Conservation (phyloP, 2,113 vertebrate species). For the Barbus barbus region DNA sequence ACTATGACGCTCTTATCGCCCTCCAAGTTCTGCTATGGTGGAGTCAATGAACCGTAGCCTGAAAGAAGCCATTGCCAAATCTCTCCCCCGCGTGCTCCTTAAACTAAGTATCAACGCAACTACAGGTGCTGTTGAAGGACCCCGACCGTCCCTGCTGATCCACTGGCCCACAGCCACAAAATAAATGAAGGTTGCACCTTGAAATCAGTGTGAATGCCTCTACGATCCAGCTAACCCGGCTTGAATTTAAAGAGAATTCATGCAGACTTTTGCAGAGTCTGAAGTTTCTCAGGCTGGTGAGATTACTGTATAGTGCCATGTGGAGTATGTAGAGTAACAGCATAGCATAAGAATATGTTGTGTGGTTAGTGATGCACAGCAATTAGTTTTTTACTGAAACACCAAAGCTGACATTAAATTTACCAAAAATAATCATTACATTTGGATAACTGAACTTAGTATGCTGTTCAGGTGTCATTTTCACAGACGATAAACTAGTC, state of each 20-base stretch:
- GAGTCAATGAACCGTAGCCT: conserved; percentile 50
- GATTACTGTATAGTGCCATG: neutral
- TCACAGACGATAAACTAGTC: neutral
- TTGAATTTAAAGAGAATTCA: neutral
- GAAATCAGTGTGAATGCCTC: conserved; percentile 19
- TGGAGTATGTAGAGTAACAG: neutral
- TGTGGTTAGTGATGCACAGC: neutral
- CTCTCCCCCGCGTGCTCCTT: conserved; percentile 44
- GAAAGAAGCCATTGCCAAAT: conserved; percentile 50
- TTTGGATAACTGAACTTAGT: neutral
- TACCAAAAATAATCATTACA: neutral
- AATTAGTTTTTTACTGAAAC: neutral
- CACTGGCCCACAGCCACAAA: conserved; percentile 33
- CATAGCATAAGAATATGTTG: too few species aligned
- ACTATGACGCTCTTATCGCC: conserved; percentile 50
- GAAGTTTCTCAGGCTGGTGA: neutral
- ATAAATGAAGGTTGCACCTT: conserved; percentile 25
- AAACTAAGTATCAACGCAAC: conserved; percentile 53
- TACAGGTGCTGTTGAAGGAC: conserved; percentile 49
- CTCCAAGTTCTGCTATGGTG: conserved; percentile 34
- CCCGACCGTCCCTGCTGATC: neutral
- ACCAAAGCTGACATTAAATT: too few species aligned
- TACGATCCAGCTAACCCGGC: neutral
- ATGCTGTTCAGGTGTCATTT: neutral
- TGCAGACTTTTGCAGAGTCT: neutral